A percentile compares a stretch with the other conserved stretches of the same genome.
These are phyloP conservation scores for Blastomussa wellsi DNA, from an alignment of 92 coral and sea anemone genomes.

Conservation along the genomic window DNA sequence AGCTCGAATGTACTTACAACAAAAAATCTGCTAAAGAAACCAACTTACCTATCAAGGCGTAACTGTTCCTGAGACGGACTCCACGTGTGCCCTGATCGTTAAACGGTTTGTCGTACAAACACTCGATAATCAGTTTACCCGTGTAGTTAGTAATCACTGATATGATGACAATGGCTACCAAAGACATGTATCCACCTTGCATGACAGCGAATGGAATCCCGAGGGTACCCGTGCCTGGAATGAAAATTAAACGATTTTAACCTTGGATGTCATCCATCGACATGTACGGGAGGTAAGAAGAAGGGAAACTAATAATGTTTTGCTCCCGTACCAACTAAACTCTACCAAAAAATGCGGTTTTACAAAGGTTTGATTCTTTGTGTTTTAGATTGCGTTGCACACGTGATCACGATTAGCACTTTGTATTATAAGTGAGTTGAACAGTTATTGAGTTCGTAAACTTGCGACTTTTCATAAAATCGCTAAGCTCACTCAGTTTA, in stretches of 20 bases:
- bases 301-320: not conserved
- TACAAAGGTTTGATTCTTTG: too few species aligned
- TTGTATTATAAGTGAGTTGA: too few species aligned
- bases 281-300: not conserved
- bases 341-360: too few species aligned
- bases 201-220: slow-evolving; percentile 95
- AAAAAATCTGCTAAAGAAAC: not conserved
- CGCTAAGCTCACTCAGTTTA: too few species aligned
- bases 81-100: slow-evolving; percentile 60
- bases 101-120: slow-evolving; percentile 79
- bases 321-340: not conserved
- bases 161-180: slow-evolving; percentile 79
- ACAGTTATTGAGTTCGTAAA: too few species aligned
- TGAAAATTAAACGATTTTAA: not conserved
- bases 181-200: slow-evolving; percentile 93
- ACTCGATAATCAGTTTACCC: slow-evolving; percentile 90
- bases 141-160: slow-evolving; percentile 94
- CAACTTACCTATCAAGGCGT: slow-evolving; percentile 84
- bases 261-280: not conserved
- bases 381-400: too few species aligned
- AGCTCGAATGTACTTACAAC: not conserved
- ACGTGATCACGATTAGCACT: too few species aligned
- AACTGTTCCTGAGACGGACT: slow-evolving; percentile 78
- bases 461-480: too few species aligned
- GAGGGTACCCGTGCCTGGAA: slow-evolving; percentile 92